Conservation (phyloP, 1,140 invertebrate species). For the Plectus sambesii region DNA sequence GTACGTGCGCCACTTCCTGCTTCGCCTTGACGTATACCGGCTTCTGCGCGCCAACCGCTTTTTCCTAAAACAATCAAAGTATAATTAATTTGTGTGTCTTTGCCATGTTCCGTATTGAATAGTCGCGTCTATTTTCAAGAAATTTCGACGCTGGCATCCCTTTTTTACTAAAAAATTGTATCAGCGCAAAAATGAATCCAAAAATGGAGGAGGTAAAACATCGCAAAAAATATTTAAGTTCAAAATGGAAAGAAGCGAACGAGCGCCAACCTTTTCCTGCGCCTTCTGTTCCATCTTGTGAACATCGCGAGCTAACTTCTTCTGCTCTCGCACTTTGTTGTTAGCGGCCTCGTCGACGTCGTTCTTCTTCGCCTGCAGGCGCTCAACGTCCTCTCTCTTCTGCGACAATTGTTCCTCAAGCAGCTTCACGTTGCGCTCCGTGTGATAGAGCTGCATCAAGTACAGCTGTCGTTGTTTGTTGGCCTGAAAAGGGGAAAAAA, state of each 20-base stretch:
- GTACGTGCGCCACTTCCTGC: conserved; percentile 84
- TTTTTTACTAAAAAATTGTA: too few species aligned
- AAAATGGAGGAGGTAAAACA: too few species aligned
- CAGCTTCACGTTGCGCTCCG: conserved; percentile 79
- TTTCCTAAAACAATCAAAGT: conserved; percentile 57
- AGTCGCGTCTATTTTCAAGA: conserved; percentile 10
- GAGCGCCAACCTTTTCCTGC: conserved; percentile 59
- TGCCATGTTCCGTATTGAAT: conserved; percentile 60
- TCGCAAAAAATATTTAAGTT: too few species aligned
- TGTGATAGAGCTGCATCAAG: conserved; percentile 82
- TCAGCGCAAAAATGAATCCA: conserved; percentile 1
- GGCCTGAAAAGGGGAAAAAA: conserved; percentile 50
- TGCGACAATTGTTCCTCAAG: conserved; percentile 66
- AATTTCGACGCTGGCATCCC: conserved; percentile 46
- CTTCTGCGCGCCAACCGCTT: conserved; percentile 79
- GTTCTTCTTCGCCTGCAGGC: conserved; percentile 65
- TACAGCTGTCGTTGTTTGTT: conserved; percentile 72
- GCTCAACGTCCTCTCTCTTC: conserved; percentile 66
- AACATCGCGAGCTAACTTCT: conserved; percentile 74
- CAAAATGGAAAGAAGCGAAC: too few species aligned
- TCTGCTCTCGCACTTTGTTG: conserved; percentile 70
- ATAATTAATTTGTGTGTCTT: conserved; percentile 1
- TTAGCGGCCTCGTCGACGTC: conserved; percentile 77
- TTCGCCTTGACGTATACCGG: conserved; percentile 96
- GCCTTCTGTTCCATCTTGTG: conserved; percentile 86